Percentiles rank a stretch among this genome's conserved stretches.
Evolutionary conservation across 2,113 vertebrate genomes (phyloP).

Genomic region (Onychostruthus taczanowskii): DNA sequence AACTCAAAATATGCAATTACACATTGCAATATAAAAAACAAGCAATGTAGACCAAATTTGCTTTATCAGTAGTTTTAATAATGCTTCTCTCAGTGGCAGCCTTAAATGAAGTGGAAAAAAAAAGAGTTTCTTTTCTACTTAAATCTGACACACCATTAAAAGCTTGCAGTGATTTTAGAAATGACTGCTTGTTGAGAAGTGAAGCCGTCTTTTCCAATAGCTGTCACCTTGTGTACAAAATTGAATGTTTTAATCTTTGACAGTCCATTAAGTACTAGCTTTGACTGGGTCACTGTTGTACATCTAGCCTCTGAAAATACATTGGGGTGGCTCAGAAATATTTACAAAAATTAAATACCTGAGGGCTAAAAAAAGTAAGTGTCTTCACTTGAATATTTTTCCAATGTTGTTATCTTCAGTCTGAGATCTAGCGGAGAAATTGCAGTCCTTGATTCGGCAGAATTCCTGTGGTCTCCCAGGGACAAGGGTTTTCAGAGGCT

Average conservation of each 20-base stretch:
- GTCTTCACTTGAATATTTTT: neutral
- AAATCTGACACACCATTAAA: neutral
- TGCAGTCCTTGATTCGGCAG: neutral
- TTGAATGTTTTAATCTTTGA: neutral
- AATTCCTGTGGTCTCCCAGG: neutral
- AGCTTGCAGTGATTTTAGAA: neutral
- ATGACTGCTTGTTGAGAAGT: neutral
- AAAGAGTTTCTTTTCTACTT: neutral
- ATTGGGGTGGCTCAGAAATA: neutral
- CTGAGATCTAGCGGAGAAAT: neutral
- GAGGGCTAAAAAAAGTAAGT: neutral
- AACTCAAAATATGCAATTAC: neutral
- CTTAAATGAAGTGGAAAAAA: neutral
- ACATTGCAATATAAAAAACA: neutral
- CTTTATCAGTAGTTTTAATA: neutral
- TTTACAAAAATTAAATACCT: neutral
- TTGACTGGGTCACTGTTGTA: neutral
- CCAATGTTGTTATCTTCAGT: neutral
- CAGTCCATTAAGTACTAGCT: neutral
- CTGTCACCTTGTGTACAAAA: neutral
- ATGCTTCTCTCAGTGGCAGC: neutral
- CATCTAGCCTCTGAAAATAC: neutral
- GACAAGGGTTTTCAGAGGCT: neutral
- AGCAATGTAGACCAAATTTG: neutral
- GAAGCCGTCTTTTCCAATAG: neutral